A percentile compares a stretch with the other conserved stretches of the same genome.
These are phyloP conservation scores for Epinotia brunnichana DNA, from an alignment of 2,888 invertebrate species.

Conservation along the genomic window DNA sequence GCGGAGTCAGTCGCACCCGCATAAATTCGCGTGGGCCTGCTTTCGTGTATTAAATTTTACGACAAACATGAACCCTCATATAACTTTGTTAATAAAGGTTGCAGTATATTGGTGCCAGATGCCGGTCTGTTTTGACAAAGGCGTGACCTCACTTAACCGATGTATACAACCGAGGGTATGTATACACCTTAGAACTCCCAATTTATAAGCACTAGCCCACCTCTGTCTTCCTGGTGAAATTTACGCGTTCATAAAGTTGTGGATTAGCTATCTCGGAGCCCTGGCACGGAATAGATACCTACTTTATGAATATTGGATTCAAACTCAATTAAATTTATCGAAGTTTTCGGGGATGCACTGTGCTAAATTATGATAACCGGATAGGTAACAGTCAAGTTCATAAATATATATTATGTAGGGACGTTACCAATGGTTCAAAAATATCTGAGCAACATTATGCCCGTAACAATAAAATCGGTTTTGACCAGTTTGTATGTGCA, in stretches of 20 bases:
- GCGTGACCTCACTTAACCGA: conserved; percentile 44
- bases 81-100: conserved; percentile 81
- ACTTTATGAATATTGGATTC: conserved; percentile 27
- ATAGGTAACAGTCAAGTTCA: too few relatives aligned
- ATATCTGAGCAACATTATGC: too few relatives aligned
- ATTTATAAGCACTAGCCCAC: conserved; percentile 39
- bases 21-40: conserved; percentile 69
- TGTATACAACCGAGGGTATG: conserved; percentile 35
- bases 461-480: too few relatives aligned
- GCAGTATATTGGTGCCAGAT: conserved; percentile 71
- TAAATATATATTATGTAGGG: too few relatives aligned
- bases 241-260: conserved; percentile 38
- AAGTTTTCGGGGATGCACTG: neutral
- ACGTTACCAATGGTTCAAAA: too few relatives aligned
- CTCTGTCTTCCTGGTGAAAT: conserved; percentile 25
- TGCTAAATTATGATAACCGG: neutral
- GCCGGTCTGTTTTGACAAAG: conserved; percentile 58
- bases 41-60: conserved; percentile 80
- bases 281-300: neutral
- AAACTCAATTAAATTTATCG: conserved; percentile 6
- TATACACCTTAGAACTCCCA: conserved; percentile 36
- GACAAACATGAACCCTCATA: conserved; percentile 74
- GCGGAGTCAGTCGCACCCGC: conserved; percentile 54
- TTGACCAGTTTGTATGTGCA: too few relatives aligned
- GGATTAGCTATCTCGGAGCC: conserved; percentile 30